Conservation (phyloP, 2,113 vertebrate species). For the Edolisoma coerulescens region DNA sequence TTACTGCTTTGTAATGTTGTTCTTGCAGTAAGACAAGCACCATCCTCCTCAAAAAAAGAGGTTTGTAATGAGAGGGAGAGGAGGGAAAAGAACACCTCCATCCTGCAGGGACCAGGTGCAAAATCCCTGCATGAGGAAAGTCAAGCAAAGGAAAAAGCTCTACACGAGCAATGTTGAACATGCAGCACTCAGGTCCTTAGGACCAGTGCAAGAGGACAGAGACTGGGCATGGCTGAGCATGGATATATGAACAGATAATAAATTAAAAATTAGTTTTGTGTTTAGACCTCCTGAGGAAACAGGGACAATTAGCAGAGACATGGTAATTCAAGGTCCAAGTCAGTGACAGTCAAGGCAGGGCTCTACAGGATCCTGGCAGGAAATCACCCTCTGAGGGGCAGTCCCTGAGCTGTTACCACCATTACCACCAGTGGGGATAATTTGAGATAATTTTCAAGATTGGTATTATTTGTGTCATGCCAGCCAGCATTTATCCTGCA, state of each 20-base stretch:
- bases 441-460: conserved; percentile 51
- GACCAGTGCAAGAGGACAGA: background rate
- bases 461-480: conserved; percentile 44
- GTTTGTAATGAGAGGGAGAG: background rate
- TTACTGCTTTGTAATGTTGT: background rate
- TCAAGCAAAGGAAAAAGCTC: background rate
- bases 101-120: background rate
- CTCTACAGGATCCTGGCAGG: conserved; percentile 7
- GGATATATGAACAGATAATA: background rate
- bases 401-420: conserved; percentile 24
- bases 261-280: background rate
- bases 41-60: background rate
- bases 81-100: background rate
- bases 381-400: conserved; percentile 20
- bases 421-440: conserved; percentile 13
- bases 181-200: background rate
- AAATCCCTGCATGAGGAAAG: background rate
- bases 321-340: background rate
- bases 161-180: background rate
- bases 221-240: accelerated
- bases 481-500: conserved; percentile 48
- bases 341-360: background rate
- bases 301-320: background rate
- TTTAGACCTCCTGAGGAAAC: background rate
- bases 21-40: background rate